A percentile compares a stretch with the other conserved stretches of the same genome.
These are phyloP conservation scores for Lymantria monacha DNA, from an alignment of 2,888 invertebrate species.

Conservation along the genomic window DNA sequence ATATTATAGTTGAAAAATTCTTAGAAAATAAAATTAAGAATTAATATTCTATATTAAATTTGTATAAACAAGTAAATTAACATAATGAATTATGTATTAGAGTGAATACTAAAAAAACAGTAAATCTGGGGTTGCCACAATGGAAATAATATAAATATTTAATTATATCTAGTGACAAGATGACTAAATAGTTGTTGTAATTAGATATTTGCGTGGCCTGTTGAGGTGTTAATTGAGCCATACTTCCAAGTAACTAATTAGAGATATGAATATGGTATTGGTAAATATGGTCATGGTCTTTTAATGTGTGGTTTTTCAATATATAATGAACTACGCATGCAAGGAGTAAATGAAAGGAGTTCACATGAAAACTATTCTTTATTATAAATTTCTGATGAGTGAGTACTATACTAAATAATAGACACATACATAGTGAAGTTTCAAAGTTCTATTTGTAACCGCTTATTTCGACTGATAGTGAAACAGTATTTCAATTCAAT, in stretches of 20 bases:
- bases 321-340: neutral
- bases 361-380: neutral
- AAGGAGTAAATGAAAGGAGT: slow-evolving; percentile 1
- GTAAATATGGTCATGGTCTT: neutral
- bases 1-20: too few species aligned
- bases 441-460: slow-evolving; percentile 34
- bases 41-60: neutral
- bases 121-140: neutral
- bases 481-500: slow-evolving; percentile 17
- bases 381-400: neutral
- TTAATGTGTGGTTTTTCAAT: neutral
- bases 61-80: neutral
- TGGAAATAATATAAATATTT: neutral
- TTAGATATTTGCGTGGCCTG: slow-evolving; percentile 1
- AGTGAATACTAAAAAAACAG: neutral
- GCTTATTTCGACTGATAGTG: slow-evolving; percentile 28
- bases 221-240: neutral
- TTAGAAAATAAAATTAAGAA: neutral
- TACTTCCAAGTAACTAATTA: neutral
- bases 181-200: neutral
- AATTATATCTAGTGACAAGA: neutral
- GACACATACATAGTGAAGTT: slow-evolving; percentile 13
- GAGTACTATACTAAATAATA: neutral
- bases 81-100: neutral
- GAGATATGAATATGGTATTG: neutral